These are phyloP conservation scores for Tyrophagus putrescentiae DNA, from an alignment of 1,140 invertebrate genomes.

Conservation along the genomic window DNA sequence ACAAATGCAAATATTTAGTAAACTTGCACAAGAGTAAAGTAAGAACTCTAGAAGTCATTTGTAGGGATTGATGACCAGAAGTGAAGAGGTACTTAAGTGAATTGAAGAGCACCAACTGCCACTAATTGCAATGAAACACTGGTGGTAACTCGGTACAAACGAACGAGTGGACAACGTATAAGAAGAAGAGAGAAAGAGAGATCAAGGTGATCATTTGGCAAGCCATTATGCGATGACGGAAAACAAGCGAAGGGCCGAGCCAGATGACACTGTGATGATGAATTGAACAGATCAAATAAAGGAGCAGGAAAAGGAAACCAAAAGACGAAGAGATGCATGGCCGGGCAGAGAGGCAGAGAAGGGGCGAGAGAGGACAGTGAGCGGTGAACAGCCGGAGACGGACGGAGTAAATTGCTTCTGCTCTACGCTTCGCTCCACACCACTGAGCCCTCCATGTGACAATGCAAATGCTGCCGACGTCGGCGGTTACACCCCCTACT, in stretches of 20 bases:
- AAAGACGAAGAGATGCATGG: neutral
- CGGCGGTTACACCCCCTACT: neutral
- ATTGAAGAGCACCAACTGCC: neutral
- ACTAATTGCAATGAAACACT: slow-evolving; percentile 1
- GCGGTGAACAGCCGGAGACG: neutral
- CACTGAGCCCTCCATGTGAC: slow-evolving; percentile 16
- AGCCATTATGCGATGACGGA: no score
- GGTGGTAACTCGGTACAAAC: neutral
- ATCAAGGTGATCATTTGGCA: slow-evolving; percentile 5
- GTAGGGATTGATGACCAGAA: no score
- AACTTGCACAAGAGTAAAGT: no score
- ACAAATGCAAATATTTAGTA: no score
- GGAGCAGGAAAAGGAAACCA: slow-evolving; percentile 2
- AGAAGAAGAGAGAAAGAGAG: neutral
- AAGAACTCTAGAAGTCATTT: no score
- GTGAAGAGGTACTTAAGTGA: no score
- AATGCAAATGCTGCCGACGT: slow-evolving; percentile 11
- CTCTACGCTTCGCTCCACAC: neutral
- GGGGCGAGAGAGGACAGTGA: neutral
- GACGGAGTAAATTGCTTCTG: slow-evolving; percentile 4
- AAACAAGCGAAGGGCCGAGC: neutral
- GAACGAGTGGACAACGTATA: neutral
- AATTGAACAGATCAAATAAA: neutral
- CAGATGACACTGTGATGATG: neutral
- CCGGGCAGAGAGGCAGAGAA: neutral